A percentile compares a stretch with the other conserved stretches of the same genome.
These are phyloP conservation scores for Nomia melanderi DNA, from an alignment of 1,140 invertebrate genomes.

Conservation along the genomic window DNA sequence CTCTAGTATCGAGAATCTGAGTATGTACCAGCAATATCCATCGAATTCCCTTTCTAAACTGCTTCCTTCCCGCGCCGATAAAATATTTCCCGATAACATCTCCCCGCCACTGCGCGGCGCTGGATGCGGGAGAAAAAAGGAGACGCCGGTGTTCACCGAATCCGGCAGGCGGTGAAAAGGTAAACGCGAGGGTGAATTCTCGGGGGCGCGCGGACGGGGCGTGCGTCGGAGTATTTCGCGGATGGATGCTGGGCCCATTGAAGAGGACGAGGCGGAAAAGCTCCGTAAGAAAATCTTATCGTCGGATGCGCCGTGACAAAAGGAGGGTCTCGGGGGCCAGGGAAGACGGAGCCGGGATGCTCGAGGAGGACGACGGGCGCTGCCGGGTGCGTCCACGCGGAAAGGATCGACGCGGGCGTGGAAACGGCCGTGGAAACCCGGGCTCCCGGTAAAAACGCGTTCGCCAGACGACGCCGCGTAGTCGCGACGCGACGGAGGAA, in stretches of 20 bases:
- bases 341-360: background rate
- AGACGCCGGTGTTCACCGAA: too few species aligned
- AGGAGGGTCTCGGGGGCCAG: background rate
- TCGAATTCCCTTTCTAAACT: too few species aligned
- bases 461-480: slow-evolving; percentile 41
- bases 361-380: background rate
- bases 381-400: slow-evolving; percentile 23
- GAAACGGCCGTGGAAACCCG: too few species aligned
- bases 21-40: too few species aligned
- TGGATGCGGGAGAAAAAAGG: too few species aligned
- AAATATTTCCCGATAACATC: too few species aligned
- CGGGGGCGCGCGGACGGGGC: too few species aligned
- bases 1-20: too few species aligned
- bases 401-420: background rate
- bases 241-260: slow-evolving; percentile 9
- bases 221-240: slow-evolving; percentile 17
- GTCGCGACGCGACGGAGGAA: slow-evolving; percentile 35
- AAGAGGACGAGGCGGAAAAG: slow-evolving; percentile 9
- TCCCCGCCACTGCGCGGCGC: too few species aligned
- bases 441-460: slow-evolving; percentile 12
- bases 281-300: slow-evolving; percentile 29
- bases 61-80: too few species aligned
- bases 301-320: slow-evolving; percentile 25
- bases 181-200: slow-evolving; percentile 11
- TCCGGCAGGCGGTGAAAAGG: background rate